Evolutionary conservation across 2,113 vertebrate species (phyloP), one percentile per base, ranked within the genome.

Genomic region (Channa argus): DNA sequence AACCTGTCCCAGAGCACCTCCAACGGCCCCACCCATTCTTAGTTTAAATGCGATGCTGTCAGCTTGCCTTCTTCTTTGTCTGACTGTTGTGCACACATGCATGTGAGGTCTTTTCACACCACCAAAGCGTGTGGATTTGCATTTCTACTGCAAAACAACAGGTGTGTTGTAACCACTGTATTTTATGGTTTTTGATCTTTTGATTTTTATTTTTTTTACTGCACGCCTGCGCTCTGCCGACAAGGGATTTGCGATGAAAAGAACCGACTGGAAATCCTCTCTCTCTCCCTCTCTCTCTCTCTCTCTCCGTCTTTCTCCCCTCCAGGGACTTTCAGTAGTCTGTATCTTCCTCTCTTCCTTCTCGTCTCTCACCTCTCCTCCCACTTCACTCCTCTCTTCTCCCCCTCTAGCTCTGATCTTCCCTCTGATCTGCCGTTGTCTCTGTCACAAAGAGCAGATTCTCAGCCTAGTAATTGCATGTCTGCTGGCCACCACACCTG

Each of bases 401-500:
- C 24, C 36, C 49, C 61, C 39, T 59, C 51, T 2, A 34, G 60
- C 79, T 88, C 84, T 74, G 80, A 82, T 88, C 79, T 59, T 79
- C 11, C 43, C 80, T 87, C 74, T 73, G 72, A 87, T 89, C 81
- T 71, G 62, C 60, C 49, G 38, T 74, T 82, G 88, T 88, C 84
- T 86, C 66, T 82, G 88, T 79, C 88, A 85, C 71, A 80, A 81
- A 85, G 74, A 78, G 82, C 84, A 78, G 76, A 79, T 84, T 86
- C 59, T 76, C 75, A 74, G 77, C 71, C 63, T 69, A 74, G 79
- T 93, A 92, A 92, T 91, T 91, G 91, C 82, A 52, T 81, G 79
- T 86, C 84, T 82, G 67, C 59, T 71, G 62, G 82, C 82, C 82
- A 71, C 83, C 86, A 77, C 92, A 94, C 92, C 91, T 93, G 92